Base-by-base conservation (phyloP, 2,113 vertebrate genomes). In the Aphelocoma coerulescens region DNA sequence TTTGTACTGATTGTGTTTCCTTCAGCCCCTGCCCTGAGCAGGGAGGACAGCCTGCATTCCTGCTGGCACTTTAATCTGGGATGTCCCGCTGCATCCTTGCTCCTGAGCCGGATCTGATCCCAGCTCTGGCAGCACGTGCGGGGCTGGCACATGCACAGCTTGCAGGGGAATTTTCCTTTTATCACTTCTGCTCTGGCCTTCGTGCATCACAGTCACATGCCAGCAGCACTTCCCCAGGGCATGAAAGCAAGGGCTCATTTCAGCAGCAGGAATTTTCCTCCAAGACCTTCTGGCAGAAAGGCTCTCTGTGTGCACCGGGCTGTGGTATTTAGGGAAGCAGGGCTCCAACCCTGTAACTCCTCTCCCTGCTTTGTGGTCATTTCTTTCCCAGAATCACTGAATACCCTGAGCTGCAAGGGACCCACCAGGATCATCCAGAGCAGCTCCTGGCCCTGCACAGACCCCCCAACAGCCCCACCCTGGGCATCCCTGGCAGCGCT, bases 241-340 rank as follows among this genome's bases (percentile, higher is more conserved):
- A 57, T 65, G 89, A 65, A 77, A 83, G 55, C 63, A 46, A 37
- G 27, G 81, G 54, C 74, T 89, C 24, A 3, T 82, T 78, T 85
- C 68, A 35, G 77, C 67, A 90, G 85, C 77, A 83, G 88, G 82
- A 91, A 80, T 95, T 90, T 83, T 88, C 78, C 93, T 78, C 65
- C 35, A 16, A 33, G 67, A 22, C 62, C 54, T 82, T 23, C 61
- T 83, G 84, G 24, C 79, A 69, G 59, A 13, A 46, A 7, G 84
- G 22, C 80, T 62, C 39, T 57, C 21, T 4, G 54, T 69, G 16
- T 51, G 18, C 35, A 26, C 77, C 26, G 21, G 30, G 44, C 74
- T 17, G 6, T 16, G n/a, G 24, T 46, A 15, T 77, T 54, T 37
- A 57, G 65, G 62, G 74, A 39, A 91, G 37, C 44, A 17, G 2